Evolutionary conservation across 2,797 vertebrate species (phyloP), one percentile per base, ranked within the genome.

Genomic region (Galagoides demidoff): DNA sequence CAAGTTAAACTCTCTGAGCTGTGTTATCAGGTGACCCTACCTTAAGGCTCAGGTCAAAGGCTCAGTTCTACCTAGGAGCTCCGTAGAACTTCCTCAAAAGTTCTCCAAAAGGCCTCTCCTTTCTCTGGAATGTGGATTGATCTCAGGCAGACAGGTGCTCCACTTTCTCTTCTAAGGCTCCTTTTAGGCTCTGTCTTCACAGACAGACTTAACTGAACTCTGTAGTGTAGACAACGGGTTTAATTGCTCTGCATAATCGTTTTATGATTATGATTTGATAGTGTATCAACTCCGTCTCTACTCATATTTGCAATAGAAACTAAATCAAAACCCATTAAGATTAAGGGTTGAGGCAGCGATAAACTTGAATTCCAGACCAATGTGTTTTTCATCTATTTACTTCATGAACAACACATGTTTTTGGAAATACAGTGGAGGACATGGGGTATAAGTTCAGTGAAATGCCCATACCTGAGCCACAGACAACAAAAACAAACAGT

Each of bases 401-500:
- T 95, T 92, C 66, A 37, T 59, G 70, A 90, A 91, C 71, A 87
- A 96, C 89, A 90, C 16, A 39, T 84, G 22, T 55, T 64, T 95
- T 95, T 45, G 81, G 43, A 87, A 88, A 70, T 74, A 73, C 29
- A 90, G 74, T 76, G 74, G 63, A 89, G 68, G 94, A 68, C 43
- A 49, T 1, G 55, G 59, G 76, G 57, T 61, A 37, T 45, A 90
- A 95, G 52, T 68, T 70, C 91, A 95, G 37, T 17, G 52, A 90
- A 83, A 95, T 92, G 81, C 61, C 64, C 97, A 92, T 98, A 99
- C 98, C 99, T 99, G 98, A 98, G 97, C 98, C 95, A 88, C 85
- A 97, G 95, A 98, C 98, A 96, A 99, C 98, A 98, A 99, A 99
- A 57, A 97, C 98, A 94, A 98, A 98, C 76, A 98, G 96, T 87